Percentiles rank a stretch among this genome's conserved stretches.
These are phyloP conservation scores for Dicentrarchus labrax DNA, from an alignment of 2,113 vertebrate genomes.

Conservation along the genomic window DNA sequence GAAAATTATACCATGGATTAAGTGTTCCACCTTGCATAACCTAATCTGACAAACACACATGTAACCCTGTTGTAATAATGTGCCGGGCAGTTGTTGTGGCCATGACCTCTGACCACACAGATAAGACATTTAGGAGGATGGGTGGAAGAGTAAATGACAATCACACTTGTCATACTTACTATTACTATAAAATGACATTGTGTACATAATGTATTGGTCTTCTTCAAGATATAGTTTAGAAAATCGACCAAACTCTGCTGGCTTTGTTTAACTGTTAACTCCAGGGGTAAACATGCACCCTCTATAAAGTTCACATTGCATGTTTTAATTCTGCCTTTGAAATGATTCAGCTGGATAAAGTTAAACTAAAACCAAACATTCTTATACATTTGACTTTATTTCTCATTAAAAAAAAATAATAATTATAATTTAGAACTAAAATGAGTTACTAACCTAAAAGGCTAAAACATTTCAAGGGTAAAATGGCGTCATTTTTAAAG, in stretches of 20 bases:
- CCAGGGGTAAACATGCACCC: not conserved
- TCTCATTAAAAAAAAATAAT: too few species aligned
- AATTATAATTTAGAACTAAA: too few species aligned
- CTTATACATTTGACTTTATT: not conserved
- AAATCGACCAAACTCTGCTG: not conserved
- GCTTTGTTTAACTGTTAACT: not conserved
- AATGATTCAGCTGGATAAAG: not conserved
- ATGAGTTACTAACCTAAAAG: not conserved
- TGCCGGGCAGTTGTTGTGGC: not conserved
- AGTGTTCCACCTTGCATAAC: not conserved
- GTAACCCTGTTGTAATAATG: not conserved
- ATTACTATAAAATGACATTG: too few species aligned
- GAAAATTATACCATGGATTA: not conserved
- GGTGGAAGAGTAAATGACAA: not conserved
- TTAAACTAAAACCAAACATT: not conserved
- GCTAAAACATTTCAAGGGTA: conserved; percentile 56
- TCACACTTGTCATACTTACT: too few species aligned
- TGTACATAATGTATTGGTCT: not conserved
- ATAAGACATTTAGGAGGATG: not conserved
- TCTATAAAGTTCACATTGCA: not conserved
- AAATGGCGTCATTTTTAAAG: conserved; percentile 51
- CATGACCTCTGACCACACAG: conserved; percentile 13
- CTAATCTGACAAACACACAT: not conserved
- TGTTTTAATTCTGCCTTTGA: not conserved
- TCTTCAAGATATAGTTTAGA: not conserved